Conservation (phyloP, 2,888 invertebrate genomes). For the Tipula confusa region DNA sequence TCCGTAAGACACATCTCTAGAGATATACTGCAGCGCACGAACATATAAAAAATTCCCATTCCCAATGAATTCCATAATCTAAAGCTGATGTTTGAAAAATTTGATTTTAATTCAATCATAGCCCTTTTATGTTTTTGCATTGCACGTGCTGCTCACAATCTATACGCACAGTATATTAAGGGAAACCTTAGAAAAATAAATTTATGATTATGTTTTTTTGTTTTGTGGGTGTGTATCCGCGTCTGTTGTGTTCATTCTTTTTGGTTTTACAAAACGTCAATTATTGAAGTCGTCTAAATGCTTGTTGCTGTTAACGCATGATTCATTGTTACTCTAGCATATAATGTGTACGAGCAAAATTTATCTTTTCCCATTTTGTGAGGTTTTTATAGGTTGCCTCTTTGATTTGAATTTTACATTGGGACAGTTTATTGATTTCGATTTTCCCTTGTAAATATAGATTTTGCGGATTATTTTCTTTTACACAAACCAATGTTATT, state of each 20-base stretch:
- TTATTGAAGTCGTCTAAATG: conserved; percentile 12
- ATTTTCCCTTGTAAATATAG: too few relatives aligned
- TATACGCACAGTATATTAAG: neutral
- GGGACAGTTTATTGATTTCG: too few relatives aligned
- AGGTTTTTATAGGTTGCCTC: too few relatives aligned
- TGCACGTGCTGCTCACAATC: neutral
- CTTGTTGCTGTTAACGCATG: neutral
- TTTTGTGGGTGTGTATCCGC: neutral
- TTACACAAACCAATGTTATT: too few relatives aligned
- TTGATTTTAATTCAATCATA: conserved; percentile 20
- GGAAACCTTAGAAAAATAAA: neutral
- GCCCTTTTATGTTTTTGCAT: neutral
- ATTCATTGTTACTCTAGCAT: conserved; percentile 13
- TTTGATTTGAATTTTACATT: too few relatives aligned
- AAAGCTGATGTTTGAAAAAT: neutral
- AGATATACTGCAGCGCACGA: neutral
- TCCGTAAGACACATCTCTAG: neutral
- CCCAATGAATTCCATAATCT: neutral
- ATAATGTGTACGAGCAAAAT: neutral
- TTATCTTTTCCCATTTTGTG: too few relatives aligned
- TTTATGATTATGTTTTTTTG: neutral
- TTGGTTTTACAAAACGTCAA: neutral
- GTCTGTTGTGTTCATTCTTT: conserved; percentile 1
- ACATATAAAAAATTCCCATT: neutral
- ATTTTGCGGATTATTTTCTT: too few relatives aligned